A percentile compares a stretch with the other conserved stretches of the same genome.
Conservation (phyloP, 2,888 invertebrate genomes). For the Cheilosia variabilis region DNA sequence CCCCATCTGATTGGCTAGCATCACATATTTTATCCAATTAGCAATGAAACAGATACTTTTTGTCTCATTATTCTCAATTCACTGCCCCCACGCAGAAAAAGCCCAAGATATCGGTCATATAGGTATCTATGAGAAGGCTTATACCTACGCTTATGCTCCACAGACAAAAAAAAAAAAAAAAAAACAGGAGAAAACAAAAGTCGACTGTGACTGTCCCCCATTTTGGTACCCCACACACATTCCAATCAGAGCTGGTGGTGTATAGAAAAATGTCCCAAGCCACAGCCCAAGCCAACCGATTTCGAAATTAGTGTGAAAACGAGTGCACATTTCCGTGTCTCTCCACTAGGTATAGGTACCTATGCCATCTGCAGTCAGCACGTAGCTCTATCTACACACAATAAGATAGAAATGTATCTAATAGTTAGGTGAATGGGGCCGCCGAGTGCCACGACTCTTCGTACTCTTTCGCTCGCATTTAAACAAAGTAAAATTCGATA, state of each 20-base stretch:
- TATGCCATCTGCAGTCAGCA: constrained; percentile 44
- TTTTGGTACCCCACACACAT: constrained; percentile 37
- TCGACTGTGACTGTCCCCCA: constrained; percentile 7
- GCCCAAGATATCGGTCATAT: constrained; percentile 58
- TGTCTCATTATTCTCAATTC: constrained; percentile 67
- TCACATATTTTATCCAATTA: constrained; percentile 75
- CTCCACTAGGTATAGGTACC: background rate
- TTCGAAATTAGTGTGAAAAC: constrained; percentile 73
- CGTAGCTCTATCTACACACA: constrained; percentile 56
- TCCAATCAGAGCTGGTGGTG: constrained; percentile 28
- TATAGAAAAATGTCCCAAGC: background rate
- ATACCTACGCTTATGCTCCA: background rate
- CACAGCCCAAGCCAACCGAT: constrained; percentile 54
- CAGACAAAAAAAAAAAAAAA: background rate
- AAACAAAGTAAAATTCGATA: constrained; percentile 62
- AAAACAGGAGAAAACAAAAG: background rate
- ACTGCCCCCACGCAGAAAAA: constrained; percentile 38
- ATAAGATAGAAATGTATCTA: constrained; percentile 73
- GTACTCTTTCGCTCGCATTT: constrained; percentile 74
- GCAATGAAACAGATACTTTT: constrained; percentile 74
- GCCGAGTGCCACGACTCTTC: constrained; percentile 66
- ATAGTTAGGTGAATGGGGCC: constrained; percentile 74
- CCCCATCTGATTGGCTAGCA: constrained; percentile 72
- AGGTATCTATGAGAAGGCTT: background rate
- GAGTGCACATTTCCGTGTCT: constrained; percentile 73